Conservation (phyloP, 2,888 invertebrate species). For the Strigamia crassipes region DNA sequence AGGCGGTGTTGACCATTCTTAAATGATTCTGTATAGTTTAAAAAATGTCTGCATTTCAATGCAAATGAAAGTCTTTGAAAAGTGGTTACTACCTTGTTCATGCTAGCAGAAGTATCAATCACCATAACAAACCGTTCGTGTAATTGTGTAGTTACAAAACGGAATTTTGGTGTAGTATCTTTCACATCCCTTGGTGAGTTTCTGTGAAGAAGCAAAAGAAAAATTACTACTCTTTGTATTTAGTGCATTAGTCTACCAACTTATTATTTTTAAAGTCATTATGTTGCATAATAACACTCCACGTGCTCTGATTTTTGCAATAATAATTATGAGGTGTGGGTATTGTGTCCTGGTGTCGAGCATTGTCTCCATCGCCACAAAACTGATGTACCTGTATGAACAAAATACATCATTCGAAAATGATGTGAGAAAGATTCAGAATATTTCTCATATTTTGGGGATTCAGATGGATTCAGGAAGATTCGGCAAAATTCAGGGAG, state of each 20-base stretch:
- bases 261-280: neutral
- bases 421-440: too few species aligned
- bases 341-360: neutral
- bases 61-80: neutral
- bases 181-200: neutral
- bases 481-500: too few species aligned
- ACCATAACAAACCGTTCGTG: neutral
- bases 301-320: neutral
- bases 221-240: too few species aligned
- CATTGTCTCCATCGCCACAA: neutral
- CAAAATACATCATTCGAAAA: too few species aligned
- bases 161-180: neutral
- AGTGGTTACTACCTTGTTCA: neutral
- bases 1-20: neutral
- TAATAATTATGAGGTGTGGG: neutral
- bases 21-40: neutral
- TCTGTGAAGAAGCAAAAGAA: neutral
- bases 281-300: neutral
- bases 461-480: too few species aligned
- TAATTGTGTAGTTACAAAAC: neutral
- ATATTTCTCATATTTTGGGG: too few species aligned
- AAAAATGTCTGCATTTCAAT: neutral
- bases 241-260: too few species aligned
- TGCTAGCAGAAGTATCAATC: neutral
- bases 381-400: neutral